Percentiles rank a stretch among this genome's conserved stretches.
Conservation (phyloP, 2,797 vertebrate species). For the Morelia viridis region DNA sequence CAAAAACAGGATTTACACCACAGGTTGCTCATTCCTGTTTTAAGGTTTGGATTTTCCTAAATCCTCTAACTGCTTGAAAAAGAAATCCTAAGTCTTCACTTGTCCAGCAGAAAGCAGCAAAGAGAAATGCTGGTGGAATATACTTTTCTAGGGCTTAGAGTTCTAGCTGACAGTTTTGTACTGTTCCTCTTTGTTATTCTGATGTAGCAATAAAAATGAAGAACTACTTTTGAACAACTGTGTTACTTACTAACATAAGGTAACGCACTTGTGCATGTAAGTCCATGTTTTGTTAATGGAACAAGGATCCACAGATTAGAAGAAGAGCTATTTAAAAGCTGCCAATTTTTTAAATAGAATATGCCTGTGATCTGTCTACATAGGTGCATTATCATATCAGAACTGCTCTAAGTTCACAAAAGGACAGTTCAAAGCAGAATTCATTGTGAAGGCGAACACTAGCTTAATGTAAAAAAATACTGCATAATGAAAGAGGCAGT, state of each 20-base stretch:
- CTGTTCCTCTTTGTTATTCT: neutral
- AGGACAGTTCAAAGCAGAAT: neutral
- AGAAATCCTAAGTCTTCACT: too few relatives aligned
- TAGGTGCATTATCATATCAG: neutral
- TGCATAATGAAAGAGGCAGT: neutral
- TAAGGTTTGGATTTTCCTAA: neutral
- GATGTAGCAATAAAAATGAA: neutral
- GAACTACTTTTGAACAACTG: neutral
- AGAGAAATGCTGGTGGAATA: too few relatives aligned
- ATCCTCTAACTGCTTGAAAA: neutral
- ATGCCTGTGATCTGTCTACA: neutral
- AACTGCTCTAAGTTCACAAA: neutral
- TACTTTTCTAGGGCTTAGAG: neutral
- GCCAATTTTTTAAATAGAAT: neutral
- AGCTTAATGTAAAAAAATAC: neutral
- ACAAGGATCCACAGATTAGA: neutral
- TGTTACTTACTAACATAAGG: neutral
- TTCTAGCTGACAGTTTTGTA: neutral
- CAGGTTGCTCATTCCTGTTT: neutral
- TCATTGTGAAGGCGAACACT: neutral
- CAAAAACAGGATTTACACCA: neutral
- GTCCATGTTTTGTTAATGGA: neutral
- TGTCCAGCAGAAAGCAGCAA: too few relatives aligned
- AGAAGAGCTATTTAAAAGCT: neutral
- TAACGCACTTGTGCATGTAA: neutral